These are phyloP conservation scores for Phoebastria nigripes DNA, from an alignment of 2,797 vertebrate genomes.

Conservation along the genomic window DNA sequence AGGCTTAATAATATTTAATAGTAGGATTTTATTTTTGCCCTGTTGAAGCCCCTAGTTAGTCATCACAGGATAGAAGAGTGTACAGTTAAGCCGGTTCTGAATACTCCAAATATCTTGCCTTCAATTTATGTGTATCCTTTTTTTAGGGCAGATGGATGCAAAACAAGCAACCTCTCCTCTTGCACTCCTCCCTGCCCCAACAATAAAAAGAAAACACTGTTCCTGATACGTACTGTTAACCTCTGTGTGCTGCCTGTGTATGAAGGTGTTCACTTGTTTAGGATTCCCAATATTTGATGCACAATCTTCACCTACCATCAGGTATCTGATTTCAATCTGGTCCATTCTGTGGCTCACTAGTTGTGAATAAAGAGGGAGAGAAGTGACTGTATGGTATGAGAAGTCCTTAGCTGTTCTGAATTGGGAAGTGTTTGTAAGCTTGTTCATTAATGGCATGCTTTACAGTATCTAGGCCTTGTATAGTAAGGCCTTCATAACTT, in stretches of 20 bases:
- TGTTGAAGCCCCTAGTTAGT: neutral
- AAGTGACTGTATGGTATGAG: neutral
- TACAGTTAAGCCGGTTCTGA: neutral
- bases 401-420: neutral
- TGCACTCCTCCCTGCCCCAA: neutral
- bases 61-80: neutral
- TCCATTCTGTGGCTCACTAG: neutral
- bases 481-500: neutral
- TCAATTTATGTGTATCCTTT: neutral
- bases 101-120: neutral
- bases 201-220: neutral
- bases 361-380: neutral
- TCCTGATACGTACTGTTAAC: neutral
- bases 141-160: neutral
- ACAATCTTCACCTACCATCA: neutral
- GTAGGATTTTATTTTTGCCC: conserved; percentile 12
- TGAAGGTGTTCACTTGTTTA: neutral
- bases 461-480: neutral
- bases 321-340: neutral
- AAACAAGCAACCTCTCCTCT: neutral
- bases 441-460: neutral
- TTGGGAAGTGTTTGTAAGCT: neutral
- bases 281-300: neutral
- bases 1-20: neutral
- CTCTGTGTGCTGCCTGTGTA: neutral